Conservation (phyloP, 2,113 vertebrate genomes). For the Pygoscelis adeliae region DNA sequence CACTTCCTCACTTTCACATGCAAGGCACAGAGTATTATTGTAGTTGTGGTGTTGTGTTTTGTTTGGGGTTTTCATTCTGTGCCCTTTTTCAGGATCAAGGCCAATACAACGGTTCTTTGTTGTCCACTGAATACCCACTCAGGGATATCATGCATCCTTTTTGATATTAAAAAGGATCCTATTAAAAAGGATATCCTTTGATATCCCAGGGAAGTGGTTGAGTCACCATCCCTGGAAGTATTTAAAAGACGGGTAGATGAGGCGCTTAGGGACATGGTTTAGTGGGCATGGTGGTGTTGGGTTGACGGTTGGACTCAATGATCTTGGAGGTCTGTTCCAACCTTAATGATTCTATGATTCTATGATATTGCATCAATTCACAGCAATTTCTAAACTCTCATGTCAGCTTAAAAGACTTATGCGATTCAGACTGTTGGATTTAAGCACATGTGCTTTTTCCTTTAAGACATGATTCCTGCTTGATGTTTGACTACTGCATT, state of each 20-base stretch:
- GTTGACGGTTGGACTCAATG: too few species aligned
- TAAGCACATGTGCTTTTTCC: not conserved
- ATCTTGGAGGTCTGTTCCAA: too few species aligned
- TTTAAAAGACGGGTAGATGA: too few species aligned
- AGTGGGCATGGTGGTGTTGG: too few species aligned
- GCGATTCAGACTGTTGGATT: not conserved
- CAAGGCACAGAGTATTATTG: not conserved
- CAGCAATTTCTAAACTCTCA: not conserved
- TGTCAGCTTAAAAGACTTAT: not conserved
- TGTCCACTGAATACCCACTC: not conserved
- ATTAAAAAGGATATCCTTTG: too few species aligned
- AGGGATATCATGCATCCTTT: not conserved
- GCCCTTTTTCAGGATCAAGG: not conserved
- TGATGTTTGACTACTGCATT: not conserved
- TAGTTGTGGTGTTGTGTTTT: not conserved
- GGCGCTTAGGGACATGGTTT: too few species aligned
- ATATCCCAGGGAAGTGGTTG: too few species aligned
- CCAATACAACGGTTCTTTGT: not conserved
- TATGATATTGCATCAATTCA: not conserved
- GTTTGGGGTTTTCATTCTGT: not conserved
- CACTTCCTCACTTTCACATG: not conserved
- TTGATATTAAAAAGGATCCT: not conserved
- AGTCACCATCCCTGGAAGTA: too few species aligned
- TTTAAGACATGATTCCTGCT: not conserved
- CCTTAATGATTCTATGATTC: too few species aligned